Conservation (phyloP, 2,797 vertebrate genomes). For the Cyclopterus lumpus region DNA sequence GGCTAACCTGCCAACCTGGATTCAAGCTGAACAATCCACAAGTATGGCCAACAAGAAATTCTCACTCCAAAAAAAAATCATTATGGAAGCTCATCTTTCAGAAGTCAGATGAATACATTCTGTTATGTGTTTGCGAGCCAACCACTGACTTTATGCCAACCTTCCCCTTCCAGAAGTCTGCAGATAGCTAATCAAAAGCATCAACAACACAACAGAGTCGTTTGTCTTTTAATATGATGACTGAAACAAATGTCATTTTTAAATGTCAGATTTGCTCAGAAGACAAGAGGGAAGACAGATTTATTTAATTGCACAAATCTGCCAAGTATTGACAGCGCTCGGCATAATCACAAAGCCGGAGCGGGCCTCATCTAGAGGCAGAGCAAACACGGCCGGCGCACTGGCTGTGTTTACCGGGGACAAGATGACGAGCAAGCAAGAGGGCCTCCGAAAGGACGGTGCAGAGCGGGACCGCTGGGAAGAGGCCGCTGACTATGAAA, state of each 20-base stretch:
- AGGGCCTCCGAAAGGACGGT: constrained; percentile 42
- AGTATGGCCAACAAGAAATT: constrained; percentile 9
- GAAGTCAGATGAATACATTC: constrained; percentile 62
- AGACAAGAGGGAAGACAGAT: constrained; percentile 71
- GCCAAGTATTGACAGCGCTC: constrained; percentile 48
- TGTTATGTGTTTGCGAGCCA: constrained; percentile 43
- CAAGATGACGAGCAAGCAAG: constrained; percentile 50
- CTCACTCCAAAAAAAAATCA: not conserved
- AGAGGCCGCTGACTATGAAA: constrained; percentile 67
- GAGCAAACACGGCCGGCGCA: constrained; percentile 20
- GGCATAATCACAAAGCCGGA: constrained; percentile 47
- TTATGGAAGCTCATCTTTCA: constrained; percentile 28
- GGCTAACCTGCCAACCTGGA: constrained; percentile 40
- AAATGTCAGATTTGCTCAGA: constrained; percentile 82
- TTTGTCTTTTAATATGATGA: constrained; percentile 78
- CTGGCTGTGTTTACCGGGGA: constrained; percentile 44
- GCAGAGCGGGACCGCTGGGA: constrained; percentile 45
- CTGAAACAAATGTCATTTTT: constrained; percentile 80
- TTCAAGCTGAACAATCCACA: constrained; percentile 14
- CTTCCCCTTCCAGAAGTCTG: constrained; percentile 66
- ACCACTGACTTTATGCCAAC: constrained; percentile 50
- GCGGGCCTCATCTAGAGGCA: constrained; percentile 35
- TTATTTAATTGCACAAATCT: constrained; percentile 69
- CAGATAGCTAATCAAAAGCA: constrained; percentile 77
- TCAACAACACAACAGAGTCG: constrained; percentile 65